phyloP scores from a whole-genome alignment of 2,797 vertebrate species.

The Apogon hyalosoma region DNA sequence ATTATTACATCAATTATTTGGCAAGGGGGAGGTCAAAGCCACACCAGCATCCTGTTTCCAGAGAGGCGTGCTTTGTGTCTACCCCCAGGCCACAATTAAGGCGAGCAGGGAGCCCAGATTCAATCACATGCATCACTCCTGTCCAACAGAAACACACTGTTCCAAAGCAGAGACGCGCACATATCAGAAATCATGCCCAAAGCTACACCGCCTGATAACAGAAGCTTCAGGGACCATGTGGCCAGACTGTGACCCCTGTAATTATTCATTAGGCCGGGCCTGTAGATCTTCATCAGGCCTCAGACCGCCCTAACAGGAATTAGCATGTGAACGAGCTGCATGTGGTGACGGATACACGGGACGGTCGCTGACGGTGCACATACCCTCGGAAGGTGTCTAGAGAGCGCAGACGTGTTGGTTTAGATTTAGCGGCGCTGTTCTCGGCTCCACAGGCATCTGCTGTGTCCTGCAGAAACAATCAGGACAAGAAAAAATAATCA shows the following conservation, averaged over 20 bases:
- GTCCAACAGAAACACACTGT: constrained; percentile 87
- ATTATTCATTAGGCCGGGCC: constrained; percentile 77
- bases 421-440: constrained; percentile 40
- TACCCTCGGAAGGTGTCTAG: constrained; percentile 87
- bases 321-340: constrained; percentile 57
- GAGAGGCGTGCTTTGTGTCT: constrained; percentile 84
- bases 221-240: constrained; percentile 79
- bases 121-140: constrained; percentile 87
- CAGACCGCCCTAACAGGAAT: constrained; percentile 67
- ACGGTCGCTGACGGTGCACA: constrained; percentile 55
- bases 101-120: constrained; percentile 84
- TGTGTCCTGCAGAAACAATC: constrained; percentile 59
- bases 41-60: constrained; percentile 87
- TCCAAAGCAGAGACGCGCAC: constrained; percentile 67
- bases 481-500: constrained; percentile 7
- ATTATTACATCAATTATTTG: constrained; percentile 89
- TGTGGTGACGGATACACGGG: constrained; percentile 62
- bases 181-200: constrained; percentile 82
- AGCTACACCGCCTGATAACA: constrained; percentile 79
- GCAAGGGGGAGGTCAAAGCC: constrained; percentile 84
- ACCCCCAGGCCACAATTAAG: constrained; percentile 85
- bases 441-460: constrained; percentile 33
- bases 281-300: constrained; percentile 72
- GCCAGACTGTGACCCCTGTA: constrained; percentile 85
- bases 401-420: constrained; percentile 79